Evolutionary conservation across 2,113 vertebrate genomes (phyloP).

Genomic region (Sialia sialis): DNA sequence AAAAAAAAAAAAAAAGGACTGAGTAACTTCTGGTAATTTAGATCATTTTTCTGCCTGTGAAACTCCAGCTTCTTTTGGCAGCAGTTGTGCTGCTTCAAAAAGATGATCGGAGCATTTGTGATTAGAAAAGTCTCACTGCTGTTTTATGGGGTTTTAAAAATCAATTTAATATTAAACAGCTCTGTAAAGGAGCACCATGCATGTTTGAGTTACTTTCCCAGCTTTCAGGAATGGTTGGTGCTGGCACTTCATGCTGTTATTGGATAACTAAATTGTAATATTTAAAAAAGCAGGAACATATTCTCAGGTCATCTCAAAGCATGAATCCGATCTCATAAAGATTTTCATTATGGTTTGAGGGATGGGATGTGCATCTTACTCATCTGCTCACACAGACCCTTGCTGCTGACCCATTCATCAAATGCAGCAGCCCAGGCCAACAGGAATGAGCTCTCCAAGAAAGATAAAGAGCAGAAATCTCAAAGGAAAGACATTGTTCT

Average conservation of each 20-base stretch:
- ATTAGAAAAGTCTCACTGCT: background rate
- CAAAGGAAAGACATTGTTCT: background rate
- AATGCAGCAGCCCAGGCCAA: background rate
- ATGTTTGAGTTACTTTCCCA: background rate
- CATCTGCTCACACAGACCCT: background rate
- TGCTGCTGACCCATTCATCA: slow-evolving; percentile 14
- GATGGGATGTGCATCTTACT: slow-evolving; percentile 1
- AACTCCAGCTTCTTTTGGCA: background rate
- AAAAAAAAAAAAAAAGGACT: background rate
- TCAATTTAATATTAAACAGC: background rate
- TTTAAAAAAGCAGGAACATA: background rate
- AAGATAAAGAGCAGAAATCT: slow-evolving; percentile 36
- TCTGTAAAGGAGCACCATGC: background rate
- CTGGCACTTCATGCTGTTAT: background rate
- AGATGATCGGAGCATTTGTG: accelerated
- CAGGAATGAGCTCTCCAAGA: background rate
- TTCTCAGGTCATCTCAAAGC: background rate
- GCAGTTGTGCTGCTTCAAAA: background rate
- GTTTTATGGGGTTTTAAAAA: background rate
- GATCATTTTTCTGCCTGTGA: background rate
- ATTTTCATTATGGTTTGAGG: slow-evolving; percentile 18
- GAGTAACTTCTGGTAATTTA: background rate
- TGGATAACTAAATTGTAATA: background rate
- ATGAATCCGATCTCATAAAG: background rate
- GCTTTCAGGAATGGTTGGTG: background rate